A percentile compares a stretch with the other conserved stretches of the same genome.
phyloP scores from a whole-genome alignment of 2,888 invertebrate species.

The Dryobotodes eremita region DNA sequence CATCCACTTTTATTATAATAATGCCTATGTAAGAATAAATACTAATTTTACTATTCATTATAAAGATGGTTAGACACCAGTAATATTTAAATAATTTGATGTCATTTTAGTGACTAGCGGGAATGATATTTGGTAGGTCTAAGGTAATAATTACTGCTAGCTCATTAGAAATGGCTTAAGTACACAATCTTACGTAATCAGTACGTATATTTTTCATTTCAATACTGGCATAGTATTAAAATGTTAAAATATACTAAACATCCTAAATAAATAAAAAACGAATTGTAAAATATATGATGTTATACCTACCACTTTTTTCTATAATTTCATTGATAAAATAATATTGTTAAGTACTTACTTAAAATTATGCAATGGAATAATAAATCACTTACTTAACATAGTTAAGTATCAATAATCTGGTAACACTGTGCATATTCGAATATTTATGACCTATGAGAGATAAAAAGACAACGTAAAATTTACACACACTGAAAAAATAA shows the following conservation, averaged over 20 bases:
- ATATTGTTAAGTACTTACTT: constrained; percentile 29
- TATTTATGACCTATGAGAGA: not conserved
- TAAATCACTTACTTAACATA: constrained; percentile 29
- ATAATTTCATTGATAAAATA: constrained; percentile 11
- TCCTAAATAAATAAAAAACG: constrained; percentile 10
- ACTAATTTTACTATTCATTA: constrained; percentile 7
- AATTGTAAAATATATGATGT: constrained; percentile 18
- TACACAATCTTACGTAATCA: constrained; percentile 31
- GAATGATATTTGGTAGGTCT: constrained; percentile 47
- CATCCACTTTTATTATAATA: not conserved
- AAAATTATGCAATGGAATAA: constrained; percentile 49
- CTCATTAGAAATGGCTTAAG: constrained; percentile 30
- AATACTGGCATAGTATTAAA: too few relatives aligned
- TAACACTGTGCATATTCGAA: constrained; percentile 24
- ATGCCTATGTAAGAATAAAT: constrained; percentile 23
- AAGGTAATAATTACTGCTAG: constrained; percentile 28
- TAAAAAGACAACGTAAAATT: constrained; percentile 1
- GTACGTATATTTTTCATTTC: constrained; percentile 40
- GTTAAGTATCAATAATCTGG: constrained; percentile 15
- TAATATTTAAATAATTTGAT: constrained; percentile 25
- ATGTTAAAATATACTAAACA: too few relatives aligned
- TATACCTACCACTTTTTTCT: constrained; percentile 7
- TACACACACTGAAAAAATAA: not conserved
- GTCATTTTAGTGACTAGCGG: constrained; percentile 54
- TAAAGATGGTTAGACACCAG: constrained; percentile 9